Evolutionary conservation across 2,113 vertebrate genomes (phyloP), one percentile per base, ranked within the genome.

Genomic region (Galeopterus variegatus): DNA sequence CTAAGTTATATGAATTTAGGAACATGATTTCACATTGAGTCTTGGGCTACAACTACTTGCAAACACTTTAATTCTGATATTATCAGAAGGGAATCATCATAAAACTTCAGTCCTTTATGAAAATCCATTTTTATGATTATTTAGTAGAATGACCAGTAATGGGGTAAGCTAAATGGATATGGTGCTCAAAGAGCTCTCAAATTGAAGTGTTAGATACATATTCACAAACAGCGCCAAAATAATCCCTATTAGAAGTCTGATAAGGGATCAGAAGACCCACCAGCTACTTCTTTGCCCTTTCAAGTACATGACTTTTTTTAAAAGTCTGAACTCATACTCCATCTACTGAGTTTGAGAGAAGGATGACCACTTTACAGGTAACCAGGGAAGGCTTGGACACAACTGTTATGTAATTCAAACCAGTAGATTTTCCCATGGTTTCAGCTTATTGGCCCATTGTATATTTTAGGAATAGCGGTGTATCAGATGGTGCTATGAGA

Each of bases 81-180:
- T 82, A 69, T 90, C 65, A 96, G 36, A 85, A 23, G 6, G 36
- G 26, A 94, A 72, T 93, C 87, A 80, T 54, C 26, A 72, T 65
- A 86, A 62, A 92, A 82, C 48, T 94, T 87, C 62, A 79, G 54
- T 89, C 50, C 60, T 97, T 91, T 84, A 24, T 77, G 75, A 93
- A 94, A 97, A 79, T 92, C 50, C 11, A 8, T 54, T 91, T 96
- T 91, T 90, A 60, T 93, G 92, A 52, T 94, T 93, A 75, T 83
- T 95, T 88, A 91, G 64, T 73, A 91, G 65, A 93, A 83, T 87
- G 58, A 52, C 26, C 64, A 93, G 54, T 85, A 76, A 73, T 72
- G 54, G 21, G 36, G 45, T 77, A 45, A 70, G 18, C 26, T 84
- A 75, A 97, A 77, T 83, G 54, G 45, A 75, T 21, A 5, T 24